phyloP scores from a whole-genome alignment of 2,888 invertebrate genomes.

The Brachylomia viminalis region DNA sequence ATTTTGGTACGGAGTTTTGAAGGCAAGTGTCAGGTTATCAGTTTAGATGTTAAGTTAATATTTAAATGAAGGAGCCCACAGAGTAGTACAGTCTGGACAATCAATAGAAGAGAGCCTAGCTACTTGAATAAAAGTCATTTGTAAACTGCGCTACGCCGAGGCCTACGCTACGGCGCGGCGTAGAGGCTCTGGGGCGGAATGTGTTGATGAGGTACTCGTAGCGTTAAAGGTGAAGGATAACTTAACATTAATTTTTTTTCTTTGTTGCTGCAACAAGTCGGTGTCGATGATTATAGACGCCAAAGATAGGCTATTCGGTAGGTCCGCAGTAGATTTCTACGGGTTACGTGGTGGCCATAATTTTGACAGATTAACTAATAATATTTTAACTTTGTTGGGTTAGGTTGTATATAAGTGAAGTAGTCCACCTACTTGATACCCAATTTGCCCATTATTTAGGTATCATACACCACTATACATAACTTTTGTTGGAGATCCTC shows the following conservation, averaged over 20 bases:
- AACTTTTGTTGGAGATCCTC: background rate
- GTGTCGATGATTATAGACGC: background rate
- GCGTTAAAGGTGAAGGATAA: too few species aligned
- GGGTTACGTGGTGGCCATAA: background rate
- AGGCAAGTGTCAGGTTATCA: too few species aligned
- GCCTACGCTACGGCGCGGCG: slow-evolving; percentile 48
- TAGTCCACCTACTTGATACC: background rate
- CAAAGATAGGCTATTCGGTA: background rate
- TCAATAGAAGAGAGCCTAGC: background rate
- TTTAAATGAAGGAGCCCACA: background rate
- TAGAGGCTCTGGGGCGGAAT: slow-evolving; percentile 28
- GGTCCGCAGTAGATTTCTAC: background rate
- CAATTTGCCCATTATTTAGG: background rate
- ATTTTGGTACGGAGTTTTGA: too few species aligned
- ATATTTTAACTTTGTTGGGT: background rate
- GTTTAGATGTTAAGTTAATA: background rate
- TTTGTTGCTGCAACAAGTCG: background rate
- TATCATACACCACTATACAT: background rate
- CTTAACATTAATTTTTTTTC: background rate
- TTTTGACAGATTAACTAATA: background rate
- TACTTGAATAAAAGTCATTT: slow-evolving; percentile 2
- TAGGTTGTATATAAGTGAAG: background rate
- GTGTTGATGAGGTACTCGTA: too few species aligned
- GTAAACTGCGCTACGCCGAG: slow-evolving; percentile 20
- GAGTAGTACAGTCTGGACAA: background rate